Evolutionary conservation across 2,113 vertebrate genomes (phyloP), one percentile per base, ranked within the genome.

Genomic region (Pavo muticus): DNA sequence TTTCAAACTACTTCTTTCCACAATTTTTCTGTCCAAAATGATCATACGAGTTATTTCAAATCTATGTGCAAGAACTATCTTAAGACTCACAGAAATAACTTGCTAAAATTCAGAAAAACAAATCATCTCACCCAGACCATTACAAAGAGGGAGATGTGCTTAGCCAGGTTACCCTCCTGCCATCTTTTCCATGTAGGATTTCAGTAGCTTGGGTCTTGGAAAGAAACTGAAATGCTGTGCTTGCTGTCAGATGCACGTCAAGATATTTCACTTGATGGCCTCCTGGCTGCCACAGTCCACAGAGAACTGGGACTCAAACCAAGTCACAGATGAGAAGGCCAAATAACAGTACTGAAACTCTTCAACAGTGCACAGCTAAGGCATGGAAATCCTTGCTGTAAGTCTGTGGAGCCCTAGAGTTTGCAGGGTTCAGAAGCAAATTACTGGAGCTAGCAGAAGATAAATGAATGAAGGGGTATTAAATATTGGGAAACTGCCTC

Each of bases 181-280:
- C 50, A 56, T n/a, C 29, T 78, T 71, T 65, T 79, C 37, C 77
- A 73, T 13, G 52, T 0, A 40, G 29, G 40, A 88, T 11, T 87
- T 70, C 35, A 25, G 57, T 39, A 69, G 48, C 48, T 59, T 37
- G 54, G 84, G 24, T 79, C 71, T 54, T 78, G 23, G 72, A 93
- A 94, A 95, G 65, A 57, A 37, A 6, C 85, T 29, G 65, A 91
- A 84, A 48, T 78, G 56, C 76, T 69, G 85, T 93, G 67, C 65
- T 35, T 71, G 87, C 78, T 83, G 82, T 90, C 94, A 92, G 3
- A n/a, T 80, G 79, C 72, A 85, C 14, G 65, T 94, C 61, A 90
- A 81, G 57, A 24, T 86, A 93, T 72, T 95, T 88, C 69, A 81
- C 93, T 69, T 48, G 83, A 93, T 8, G 91, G 60, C 87, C 69